Percentiles rank a stretch among this genome's conserved stretches.
Evolutionary conservation across 2,888 invertebrate genomes (phyloP).

Genomic region (Drosophila ustulata): DNA sequence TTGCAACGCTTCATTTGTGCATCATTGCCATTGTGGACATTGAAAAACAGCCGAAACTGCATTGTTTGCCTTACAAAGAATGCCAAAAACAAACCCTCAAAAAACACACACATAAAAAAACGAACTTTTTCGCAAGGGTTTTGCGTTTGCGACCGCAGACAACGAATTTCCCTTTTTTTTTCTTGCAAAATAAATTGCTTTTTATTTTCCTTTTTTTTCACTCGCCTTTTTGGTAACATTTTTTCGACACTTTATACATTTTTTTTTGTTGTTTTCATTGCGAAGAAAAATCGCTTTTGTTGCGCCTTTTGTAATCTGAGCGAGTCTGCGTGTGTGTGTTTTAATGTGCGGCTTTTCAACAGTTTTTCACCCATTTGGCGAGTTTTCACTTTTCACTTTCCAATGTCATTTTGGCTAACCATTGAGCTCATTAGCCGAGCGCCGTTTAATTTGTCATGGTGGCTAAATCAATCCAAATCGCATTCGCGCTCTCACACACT

Average conservation of each 20-base stretch:
- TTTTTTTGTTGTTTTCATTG: slow-evolving; percentile 45
- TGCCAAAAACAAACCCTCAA: slow-evolving; percentile 73
- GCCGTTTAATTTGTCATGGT: slow-evolving; percentile 72
- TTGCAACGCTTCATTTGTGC: slow-evolving; percentile 66
- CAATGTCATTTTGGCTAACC: slow-evolving; percentile 21
- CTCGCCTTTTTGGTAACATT: slow-evolving; percentile 32
- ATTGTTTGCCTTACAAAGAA: slow-evolving; percentile 67
- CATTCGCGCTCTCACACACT: slow-evolving; percentile 1
- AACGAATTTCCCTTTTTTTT: slow-evolving; percentile 42
- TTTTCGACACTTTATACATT: slow-evolving; percentile 58
- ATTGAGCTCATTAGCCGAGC: slow-evolving; percentile 68
- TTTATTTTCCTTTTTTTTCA: slow-evolving; percentile 33
- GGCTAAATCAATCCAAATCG: slow-evolving; percentile 41
- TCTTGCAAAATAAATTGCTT: slow-evolving; percentile 36
- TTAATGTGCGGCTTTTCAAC: slow-evolving; percentile 66
- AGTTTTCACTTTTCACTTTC: slow-evolving; percentile 34
- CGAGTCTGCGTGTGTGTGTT: slow-evolving; percentile 38
- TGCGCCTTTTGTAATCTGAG: slow-evolving; percentile 52
- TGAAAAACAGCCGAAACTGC: slow-evolving; percentile 39
- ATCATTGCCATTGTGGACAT: slow-evolving; percentile 41
- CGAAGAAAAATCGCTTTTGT: slow-evolving; percentile 69
- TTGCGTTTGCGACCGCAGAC: slow-evolving; percentile 39
- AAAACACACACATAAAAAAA: slow-evolving; percentile 27
- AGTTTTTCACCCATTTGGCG: slow-evolving; percentile 37
- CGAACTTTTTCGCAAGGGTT: slow-evolving; percentile 64